phyloP scores from a whole-genome alignment of 2,888 invertebrate species.

The Thyatira batis region DNA sequence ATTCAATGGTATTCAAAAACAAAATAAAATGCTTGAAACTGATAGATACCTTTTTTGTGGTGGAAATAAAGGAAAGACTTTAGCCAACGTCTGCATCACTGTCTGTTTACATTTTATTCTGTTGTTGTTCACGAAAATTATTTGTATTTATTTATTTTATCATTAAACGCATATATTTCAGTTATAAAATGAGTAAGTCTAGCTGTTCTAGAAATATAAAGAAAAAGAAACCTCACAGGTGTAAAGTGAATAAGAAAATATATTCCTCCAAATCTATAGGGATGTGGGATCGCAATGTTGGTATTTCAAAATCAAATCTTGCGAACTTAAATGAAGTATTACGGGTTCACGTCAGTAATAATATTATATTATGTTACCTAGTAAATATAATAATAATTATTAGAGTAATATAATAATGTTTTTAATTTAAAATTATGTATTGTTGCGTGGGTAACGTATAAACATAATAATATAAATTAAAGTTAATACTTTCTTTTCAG shows the following conservation, averaged over 20 bases:
- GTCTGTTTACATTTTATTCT: background rate
- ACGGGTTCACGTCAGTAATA: slow-evolving; percentile 32
- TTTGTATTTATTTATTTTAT: background rate
- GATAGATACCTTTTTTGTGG: no score
- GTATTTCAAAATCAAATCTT: slow-evolving; percentile 16
- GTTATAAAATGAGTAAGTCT: slow-evolving; percentile 12
- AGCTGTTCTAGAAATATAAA: slow-evolving; percentile 5
- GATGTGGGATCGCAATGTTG: slow-evolving; percentile 11
- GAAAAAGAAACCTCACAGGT: slow-evolving; percentile 1
- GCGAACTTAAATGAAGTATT: slow-evolving; percentile 43
- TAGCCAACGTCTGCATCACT: background rate
- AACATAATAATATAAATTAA: no score
- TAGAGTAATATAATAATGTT: background rate
- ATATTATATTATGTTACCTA: background rate
- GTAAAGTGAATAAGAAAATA: slow-evolving; percentile 21
- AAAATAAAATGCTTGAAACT: no score
- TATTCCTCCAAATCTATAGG: slow-evolving; percentile 11
- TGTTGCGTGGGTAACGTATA: no score
- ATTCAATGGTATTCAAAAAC: no score
- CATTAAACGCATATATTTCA: background rate
- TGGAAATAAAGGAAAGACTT: background rate
- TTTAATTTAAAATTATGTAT: background rate
- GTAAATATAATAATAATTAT: no score
- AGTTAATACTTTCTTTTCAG: slow-evolving; percentile 23
- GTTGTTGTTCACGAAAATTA: background rate